Base-by-base conservation (phyloP, 2,888 invertebrate genomes). In the Balanococcus diminutus region DNA sequence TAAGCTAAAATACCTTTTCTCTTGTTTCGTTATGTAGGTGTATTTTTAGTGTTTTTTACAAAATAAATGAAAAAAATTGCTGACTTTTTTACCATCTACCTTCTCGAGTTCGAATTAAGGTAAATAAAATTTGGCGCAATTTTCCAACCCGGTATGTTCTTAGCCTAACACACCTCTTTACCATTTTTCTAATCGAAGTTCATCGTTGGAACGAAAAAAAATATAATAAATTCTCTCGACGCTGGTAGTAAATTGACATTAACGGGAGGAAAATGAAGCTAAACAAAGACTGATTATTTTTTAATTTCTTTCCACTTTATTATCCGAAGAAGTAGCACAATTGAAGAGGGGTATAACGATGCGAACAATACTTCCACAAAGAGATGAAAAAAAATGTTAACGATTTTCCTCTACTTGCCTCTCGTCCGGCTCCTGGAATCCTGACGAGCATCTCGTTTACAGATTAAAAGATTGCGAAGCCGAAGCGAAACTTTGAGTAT, bases 261-360 rank as follows among this genome's bases (percentile, higher is more conserved):
- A 61, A 61, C 61, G 22, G 42, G 42, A 19, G 14, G 22, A 61
- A 61, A 61, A 61, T 42, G 16, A 25, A 61, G 61, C 61, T 61
- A 5, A 61, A 61, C 61, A 61, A 61, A 61, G 61, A 25, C 61
- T 19, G 61, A 61, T 61, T 61, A 61, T 61, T 61, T 61, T 61
- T 61, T 61, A 61, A 61, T 61, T 61, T 61, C 19, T 61, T 61
- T 25, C 42, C n/a, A n/a, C n/a, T 42, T 14, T 42, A 42, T 16
- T 42, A 14, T 42, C 42, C 42, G 42, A 42, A 42, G 42, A 14
- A 42, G 9, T 16, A 14, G 11, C 42, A 14, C 14, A 14, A 14
- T 42, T 42, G 42, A 42, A 42, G n/a, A 42, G 42, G 14, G 16
- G 42, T 3, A 14, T 42, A 42, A 42, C 42, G 42, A 42, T 42